A percentile compares a stretch with the other conserved stretches of the same genome.
phyloP scores from a whole-genome alignment of 2,113 vertebrate species.

The Corvus hawaiiensis region DNA sequence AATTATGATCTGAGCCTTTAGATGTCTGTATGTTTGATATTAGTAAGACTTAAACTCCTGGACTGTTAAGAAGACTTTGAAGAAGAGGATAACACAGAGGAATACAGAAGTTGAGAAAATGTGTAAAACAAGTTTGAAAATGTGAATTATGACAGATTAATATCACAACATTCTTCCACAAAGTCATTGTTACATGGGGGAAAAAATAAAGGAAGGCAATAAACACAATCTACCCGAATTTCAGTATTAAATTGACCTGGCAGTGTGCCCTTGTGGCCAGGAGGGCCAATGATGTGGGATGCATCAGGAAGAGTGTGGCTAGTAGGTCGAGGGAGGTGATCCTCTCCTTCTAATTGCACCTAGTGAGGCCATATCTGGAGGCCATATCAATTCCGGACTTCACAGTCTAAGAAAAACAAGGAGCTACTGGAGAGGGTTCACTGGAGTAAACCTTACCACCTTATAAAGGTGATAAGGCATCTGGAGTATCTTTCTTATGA shows the following conservation, averaged over 20 bases:
- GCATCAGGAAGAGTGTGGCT: background rate
- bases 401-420: background rate
- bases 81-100: background rate
- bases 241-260: background rate
- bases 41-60: background rate
- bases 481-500: background rate
- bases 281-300: background rate
- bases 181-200: background rate
- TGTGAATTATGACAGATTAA: background rate
- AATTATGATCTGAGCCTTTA: background rate
- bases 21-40: background rate
- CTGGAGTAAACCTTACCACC: no score
- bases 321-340: rapidly evolving
- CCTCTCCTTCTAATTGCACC: background rate
- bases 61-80: background rate
- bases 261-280: no score
- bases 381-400: background rate
- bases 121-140: background rate
- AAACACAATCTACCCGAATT: background rate
- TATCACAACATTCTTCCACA: background rate
- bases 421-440: background rate
- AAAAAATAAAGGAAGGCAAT: background rate
- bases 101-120: background rate
- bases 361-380: background rate
- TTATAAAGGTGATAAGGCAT: background rate